phyloP scores from a whole-genome alignment of 2,888 invertebrate species.

The Muschampia plurimacula region DNA sequence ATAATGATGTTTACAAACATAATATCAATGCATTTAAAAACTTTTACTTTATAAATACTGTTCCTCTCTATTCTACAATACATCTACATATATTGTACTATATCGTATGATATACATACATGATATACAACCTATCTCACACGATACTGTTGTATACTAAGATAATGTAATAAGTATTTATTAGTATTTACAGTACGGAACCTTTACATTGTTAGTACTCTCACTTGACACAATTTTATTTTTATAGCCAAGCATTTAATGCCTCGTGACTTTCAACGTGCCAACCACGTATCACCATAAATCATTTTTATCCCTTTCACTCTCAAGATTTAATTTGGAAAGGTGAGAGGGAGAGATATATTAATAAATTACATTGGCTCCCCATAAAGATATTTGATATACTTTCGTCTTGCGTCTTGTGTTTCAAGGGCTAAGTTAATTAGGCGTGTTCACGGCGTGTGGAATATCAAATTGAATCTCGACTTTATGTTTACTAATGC shows the following conservation, averaged over 20 bases:
- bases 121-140: too few species aligned
- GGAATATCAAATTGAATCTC: slow-evolving; percentile 16
- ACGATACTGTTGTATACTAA: too few species aligned
- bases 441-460: slow-evolving; percentile 10
- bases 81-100: too few species aligned
- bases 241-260: slow-evolving; percentile 48
- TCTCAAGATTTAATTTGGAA: background rate
- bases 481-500: slow-evolving; percentile 9
- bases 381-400: slow-evolving; percentile 46
- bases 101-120: too few species aligned
- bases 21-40: too few species aligned
- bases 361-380: slow-evolving; percentile 24
- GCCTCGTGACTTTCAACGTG: slow-evolving; percentile 38
- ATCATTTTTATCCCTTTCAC: slow-evolving; percentile 24
- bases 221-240: slow-evolving; percentile 2
- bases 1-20: too few species aligned
- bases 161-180: background rate
- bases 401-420: slow-evolving; percentile 48
- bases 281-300: slow-evolving; percentile 17
- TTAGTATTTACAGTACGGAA: background rate
- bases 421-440: slow-evolving; percentile 47
- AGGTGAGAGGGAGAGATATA: background rate
- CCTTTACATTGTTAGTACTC: background rate
- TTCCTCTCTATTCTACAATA: too few species aligned
- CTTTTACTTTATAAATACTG: too few species aligned